Percentiles rank a stretch among this genome's conserved stretches.
These are phyloP conservation scores for Chaenogobius annularis DNA, from an alignment of 2,113 vertebrate genomes.

Conservation along the genomic window DNA sequence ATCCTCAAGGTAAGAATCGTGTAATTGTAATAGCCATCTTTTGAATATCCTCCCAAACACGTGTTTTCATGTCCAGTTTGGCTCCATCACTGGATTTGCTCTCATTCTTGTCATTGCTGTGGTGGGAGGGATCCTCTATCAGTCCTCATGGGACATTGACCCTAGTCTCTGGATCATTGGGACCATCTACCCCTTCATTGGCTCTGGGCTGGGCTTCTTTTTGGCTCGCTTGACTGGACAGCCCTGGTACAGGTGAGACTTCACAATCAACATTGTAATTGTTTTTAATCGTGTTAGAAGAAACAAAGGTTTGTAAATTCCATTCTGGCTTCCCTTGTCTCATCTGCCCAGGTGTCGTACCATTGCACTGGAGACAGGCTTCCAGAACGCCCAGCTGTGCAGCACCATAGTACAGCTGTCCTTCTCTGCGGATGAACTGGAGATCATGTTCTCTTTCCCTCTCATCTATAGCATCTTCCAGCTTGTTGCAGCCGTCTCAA, in stretches of 20 bases:
- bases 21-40: neutral
- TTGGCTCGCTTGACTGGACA: slow-evolving; percentile 86
- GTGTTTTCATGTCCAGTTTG: slow-evolving; percentile 74
- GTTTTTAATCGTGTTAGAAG: neutral
- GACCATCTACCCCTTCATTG: slow-evolving; percentile 86
- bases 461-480: slow-evolving; percentile 97
- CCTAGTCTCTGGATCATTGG: slow-evolving; percentile 93
- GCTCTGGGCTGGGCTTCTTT: slow-evolving; percentile 84
- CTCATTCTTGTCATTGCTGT: slow-evolving; percentile 88
- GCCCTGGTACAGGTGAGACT: slow-evolving; percentile 86
- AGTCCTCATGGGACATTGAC: slow-evolving; percentile 87
- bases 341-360: slow-evolving; percentile 84
- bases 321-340: neutral
- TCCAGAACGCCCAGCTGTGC: slow-evolving; percentile 94
- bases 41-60: neutral
- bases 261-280: neutral
- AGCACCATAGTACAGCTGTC: slow-evolving; percentile 93
- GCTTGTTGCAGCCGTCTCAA: slow-evolving; percentile 67
- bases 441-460: slow-evolving; percentile 89
- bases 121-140: slow-evolving; percentile 89
- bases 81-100: slow-evolving; percentile 80
- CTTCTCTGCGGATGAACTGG: slow-evolving; percentile 83
- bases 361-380: slow-evolving; percentile 90
- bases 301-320: neutral
- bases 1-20: slow-evolving; percentile 86